Percentiles rank a stretch among this genome's conserved stretches.
Conservation (phyloP, 2,888 invertebrate species). For the Heliconius hortense region DNA sequence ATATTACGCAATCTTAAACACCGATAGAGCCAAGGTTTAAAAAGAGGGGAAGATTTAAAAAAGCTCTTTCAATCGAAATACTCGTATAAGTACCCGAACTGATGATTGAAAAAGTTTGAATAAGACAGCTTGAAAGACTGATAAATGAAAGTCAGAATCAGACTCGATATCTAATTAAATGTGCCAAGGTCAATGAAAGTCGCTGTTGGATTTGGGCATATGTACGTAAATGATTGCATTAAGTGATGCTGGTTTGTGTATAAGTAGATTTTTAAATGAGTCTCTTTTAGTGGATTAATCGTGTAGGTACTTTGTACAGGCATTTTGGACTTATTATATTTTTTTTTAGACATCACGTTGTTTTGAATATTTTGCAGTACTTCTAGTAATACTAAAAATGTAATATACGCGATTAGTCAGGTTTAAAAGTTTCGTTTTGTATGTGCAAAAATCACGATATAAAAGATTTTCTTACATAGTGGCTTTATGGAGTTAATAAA, state of each 20-base stretch:
- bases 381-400: too few relatives aligned
- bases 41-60: conserved; percentile 31
- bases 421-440: too few relatives aligned
- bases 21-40: conserved; percentile 29
- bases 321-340: background rate
- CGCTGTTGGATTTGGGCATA: background rate
- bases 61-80: conserved; percentile 35
- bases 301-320: background rate
- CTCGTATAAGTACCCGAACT: conserved; percentile 43
- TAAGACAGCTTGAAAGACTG: conserved; percentile 52
- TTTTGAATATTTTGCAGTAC: background rate
- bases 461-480: too few relatives aligned
- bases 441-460: too few relatives aligned
- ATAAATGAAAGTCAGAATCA: conserved; percentile 39
- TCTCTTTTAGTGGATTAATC: background rate
- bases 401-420: too few relatives aligned
- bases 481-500: too few relatives aligned
- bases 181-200: conserved; percentile 24
- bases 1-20: conserved; percentile 28
- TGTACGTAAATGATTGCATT: background rate
- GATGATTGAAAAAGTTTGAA: conserved; percentile 69
- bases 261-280: background rate
- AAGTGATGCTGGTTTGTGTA: background rate
- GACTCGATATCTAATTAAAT: conserved; percentile 26
- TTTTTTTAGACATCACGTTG: background rate